Evolutionary conservation across 2,888 invertebrate species (phyloP), one percentile per base, ranked within the genome.

Genomic region (Phaedon cochleariae): DNA sequence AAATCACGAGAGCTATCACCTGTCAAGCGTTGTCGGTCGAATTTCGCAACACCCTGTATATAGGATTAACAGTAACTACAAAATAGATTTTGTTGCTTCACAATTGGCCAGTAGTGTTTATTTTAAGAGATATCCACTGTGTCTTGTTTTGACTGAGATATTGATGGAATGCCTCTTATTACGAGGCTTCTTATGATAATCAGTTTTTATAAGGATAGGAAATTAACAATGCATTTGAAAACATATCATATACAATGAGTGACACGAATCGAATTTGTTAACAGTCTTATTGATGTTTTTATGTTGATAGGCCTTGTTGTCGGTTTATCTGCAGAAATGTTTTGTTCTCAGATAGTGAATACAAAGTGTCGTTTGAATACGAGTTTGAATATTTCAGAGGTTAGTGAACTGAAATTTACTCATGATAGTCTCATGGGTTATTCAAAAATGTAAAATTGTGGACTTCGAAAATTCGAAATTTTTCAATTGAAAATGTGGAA

Each of bases 141-240:
- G 15, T 20, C 9, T 18, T 31, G 20, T 10, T 54, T 37, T 31
- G 31, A n/a, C 31, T 21, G 22, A 52, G 52, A 52, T 52, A 52
- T 52, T 31, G 37, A 26, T 45, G 57, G 57, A 57, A 51, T 46
- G 59, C 22, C 15, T 59, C 34, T 22, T 45, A 22, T 22, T 34
- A 51, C 22, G 37, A 18, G 18, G 20, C 34, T 22, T 45, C 21
- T 22, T 34, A 51, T 37, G 37, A 18, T 31, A 34, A 21, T 20
- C 34, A 51, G 37, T 59, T 59, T 65, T 54, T 54, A 65, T 59
- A 52, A 37, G 57, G 59, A 15, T 41, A 46, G 22, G 45, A 59
- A 54, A 66, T 66, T 66, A 62, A 62, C 31, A 62, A 65, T 65
- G 58, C 65, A 59, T 66, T 48, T 51, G 49, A 55, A 26, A 26